Base-by-base conservation (phyloP, 2,113 vertebrate genomes). In the Nymphicus hollandicus region DNA sequence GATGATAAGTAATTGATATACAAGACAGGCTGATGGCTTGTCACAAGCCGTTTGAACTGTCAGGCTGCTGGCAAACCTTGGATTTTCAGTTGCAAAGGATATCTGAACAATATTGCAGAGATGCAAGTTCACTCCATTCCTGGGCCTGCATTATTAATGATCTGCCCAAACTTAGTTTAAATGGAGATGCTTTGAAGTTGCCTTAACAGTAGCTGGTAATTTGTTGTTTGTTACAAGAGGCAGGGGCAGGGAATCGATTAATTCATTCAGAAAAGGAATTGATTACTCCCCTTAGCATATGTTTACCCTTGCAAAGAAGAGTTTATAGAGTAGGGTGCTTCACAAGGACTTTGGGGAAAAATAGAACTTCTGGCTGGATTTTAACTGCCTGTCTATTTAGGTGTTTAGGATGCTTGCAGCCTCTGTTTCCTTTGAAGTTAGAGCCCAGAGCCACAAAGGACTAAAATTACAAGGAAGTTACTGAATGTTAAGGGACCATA, bases 241-340 rank as follows among this genome's bases (percentile, higher is more conserved):
- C 66, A 71, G 50, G 79, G 63, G 52, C 71, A 81, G 58, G 71
- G 53, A 86, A 88, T 80, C 14, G 12, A 93, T 91, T 80, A 7
- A 91, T 96, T 96, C 49, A 78, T 94, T 93, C 84, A 95, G 91
- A 86, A 93, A 72, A 92, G 35, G 69, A 89, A 97, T 91, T 1
- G 4, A 93, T 95, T 88, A 49, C 52, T 94, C 60, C 76, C 76
- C 69, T 47, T 73, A 94, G 89, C 50, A 24, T 24, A 50, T 35
- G 39, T 71, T 91, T 90, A 91, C 85, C 90, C 77, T 91, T 94
- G 68, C 52, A 86, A 96, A 90, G 72, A 83, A 27, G 41, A 83
- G 35, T 81, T 93, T 83, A 85, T 29, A 76, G 66, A 79, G 44
- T 2, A 70, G 27, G 47, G 86, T 85, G 46, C 27, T 91, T 83